Evolutionary conservation across 2,888 invertebrate species (phyloP).

Genomic region (Thymelicus sylvestris): DNA sequence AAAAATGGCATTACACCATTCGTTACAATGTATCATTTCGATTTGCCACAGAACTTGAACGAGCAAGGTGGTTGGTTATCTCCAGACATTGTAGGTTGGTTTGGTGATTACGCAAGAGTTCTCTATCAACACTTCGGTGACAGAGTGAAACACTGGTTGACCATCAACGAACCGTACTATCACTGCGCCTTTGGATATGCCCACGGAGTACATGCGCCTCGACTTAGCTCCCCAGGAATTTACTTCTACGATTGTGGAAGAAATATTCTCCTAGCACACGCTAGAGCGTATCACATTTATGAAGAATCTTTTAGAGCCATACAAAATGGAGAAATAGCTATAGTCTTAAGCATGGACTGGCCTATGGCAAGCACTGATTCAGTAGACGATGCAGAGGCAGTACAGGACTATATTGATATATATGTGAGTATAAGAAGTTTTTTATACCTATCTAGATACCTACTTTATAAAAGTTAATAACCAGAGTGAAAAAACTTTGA

Average conservation of each 20-base stretch:
- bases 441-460: too few relatives aligned
- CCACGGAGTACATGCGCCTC: slow-evolving; percentile 50
- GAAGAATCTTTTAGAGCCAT: slow-evolving; percentile 53
- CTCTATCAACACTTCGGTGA: slow-evolving; percentile 70
- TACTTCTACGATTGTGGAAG: slow-evolving; percentile 72
- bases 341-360: slow-evolving; percentile 62
- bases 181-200: slow-evolving; percentile 69
- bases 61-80: slow-evolving; percentile 78
- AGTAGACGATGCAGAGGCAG: slow-evolving; percentile 40
- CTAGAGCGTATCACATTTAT: slow-evolving; percentile 64
- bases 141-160: slow-evolving; percentile 79
- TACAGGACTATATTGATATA: slow-evolving; percentile 42
- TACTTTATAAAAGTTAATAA: not conserved
- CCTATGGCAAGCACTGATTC: slow-evolving; percentile 42
- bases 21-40: slow-evolving; percentile 80
- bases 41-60: slow-evolving; percentile 73
- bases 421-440: slow-evolving; percentile 49
- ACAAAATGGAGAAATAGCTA: slow-evolving; percentile 70
- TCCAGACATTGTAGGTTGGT: slow-evolving; percentile 65
- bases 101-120: slow-evolving; percentile 69
- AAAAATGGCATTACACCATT: slow-evolving; percentile 84
- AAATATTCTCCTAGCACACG: slow-evolving; percentile 80
- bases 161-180: slow-evolving; percentile 80
- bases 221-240: slow-evolving; percentile 57
- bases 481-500: too few relatives aligned